A percentile compares a stretch with the other conserved stretches of the same genome.
These are phyloP conservation scores for Leptoteleia sp. DNA, from an alignment of 1,140 invertebrate species.

Conservation along the genomic window DNA sequence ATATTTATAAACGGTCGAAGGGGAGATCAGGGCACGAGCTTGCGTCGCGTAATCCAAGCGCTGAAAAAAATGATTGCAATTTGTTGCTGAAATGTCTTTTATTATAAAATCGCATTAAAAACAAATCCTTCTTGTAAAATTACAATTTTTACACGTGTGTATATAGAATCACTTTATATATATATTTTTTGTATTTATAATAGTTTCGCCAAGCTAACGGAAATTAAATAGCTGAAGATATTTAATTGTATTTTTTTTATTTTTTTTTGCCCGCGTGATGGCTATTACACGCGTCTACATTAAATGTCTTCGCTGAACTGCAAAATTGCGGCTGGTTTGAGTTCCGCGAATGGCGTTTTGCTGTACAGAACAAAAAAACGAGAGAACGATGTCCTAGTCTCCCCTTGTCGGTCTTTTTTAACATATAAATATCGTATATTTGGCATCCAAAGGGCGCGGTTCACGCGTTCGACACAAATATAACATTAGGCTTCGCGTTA, in stretches of 20 bases:
- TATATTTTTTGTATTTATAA: constrained; percentile 47
- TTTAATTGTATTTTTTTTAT: constrained; percentile 7
- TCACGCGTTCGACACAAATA: constrained; percentile 46
- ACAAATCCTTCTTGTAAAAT: constrained; percentile 60
- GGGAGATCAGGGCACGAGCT: constrained; percentile 43
- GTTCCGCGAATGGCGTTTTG: neutral
- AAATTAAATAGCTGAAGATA: constrained; percentile 32
- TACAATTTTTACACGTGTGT: constrained; percentile 57
- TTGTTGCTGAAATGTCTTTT: constrained; percentile 55
- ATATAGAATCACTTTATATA: constrained; percentile 49
- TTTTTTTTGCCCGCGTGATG: constrained; percentile 1
- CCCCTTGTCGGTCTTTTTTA: constrained; percentile 32
- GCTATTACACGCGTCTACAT: constrained; percentile 6
- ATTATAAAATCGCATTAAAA: constrained; percentile 63
- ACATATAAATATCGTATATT: constrained; percentile 48
- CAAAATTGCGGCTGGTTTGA: constrained; percentile 1
- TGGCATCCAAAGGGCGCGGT: constrained; percentile 33
- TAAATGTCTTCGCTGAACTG: constrained; percentile 3
- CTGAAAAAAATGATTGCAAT: constrained; percentile 33
- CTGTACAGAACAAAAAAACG: constrained; percentile 13
- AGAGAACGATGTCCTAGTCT: constrained; percentile 50
- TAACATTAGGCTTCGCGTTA: constrained; percentile 74
- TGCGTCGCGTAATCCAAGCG: constrained; percentile 5
- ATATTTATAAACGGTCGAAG: constrained; percentile 36
- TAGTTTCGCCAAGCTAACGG: constrained; percentile 35